Evolutionary conservation across 2,888 invertebrate genomes (phyloP).

Genomic region (Xanthia togata): DNA sequence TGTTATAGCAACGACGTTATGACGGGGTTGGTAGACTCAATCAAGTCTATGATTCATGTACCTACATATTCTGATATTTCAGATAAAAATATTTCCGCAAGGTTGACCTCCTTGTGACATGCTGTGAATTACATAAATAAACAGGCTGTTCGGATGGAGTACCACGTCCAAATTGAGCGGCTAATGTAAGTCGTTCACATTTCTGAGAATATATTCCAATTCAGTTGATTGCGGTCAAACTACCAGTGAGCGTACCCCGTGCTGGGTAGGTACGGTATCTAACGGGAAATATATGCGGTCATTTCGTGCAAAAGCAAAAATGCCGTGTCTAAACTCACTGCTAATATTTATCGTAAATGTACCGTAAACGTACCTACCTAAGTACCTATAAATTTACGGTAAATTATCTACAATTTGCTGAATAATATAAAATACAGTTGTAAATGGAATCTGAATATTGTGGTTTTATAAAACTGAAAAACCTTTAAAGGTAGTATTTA

Average conservation of each 20-base stretch:
- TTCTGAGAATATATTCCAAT: conserved; percentile 65
- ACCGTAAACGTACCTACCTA: not conserved
- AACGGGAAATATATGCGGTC: conserved; percentile 68
- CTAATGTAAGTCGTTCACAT: conserved; percentile 56
- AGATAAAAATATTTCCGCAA: conserved; percentile 20
- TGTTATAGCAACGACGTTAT: conserved; percentile 16
- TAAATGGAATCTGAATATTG: conserved; percentile 8
- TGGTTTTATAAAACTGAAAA: not conserved
- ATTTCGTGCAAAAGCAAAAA: conserved; percentile 55
- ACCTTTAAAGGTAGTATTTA: not conserved
- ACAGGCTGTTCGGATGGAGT: conserved; percentile 26
- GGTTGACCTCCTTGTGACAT: conserved; percentile 16
- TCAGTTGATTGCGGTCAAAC: conserved; percentile 66
- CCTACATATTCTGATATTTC: not conserved
- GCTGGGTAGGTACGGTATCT: conserved; percentile 45
- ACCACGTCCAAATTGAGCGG: conserved; percentile 30
- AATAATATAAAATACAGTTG: conserved; percentile 7
- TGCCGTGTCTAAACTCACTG: conserved; percentile 36
- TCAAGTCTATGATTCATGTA: conserved; percentile 13
- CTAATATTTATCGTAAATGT: conserved; percentile 47
- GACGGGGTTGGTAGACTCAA: conserved; percentile 5
- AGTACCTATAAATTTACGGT: conserved; percentile 12
- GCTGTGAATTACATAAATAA: conserved; percentile 28
- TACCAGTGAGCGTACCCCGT: conserved; percentile 50
- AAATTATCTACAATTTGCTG: conserved; percentile 18